Evolutionary conservation across 2,113 vertebrate genomes (phyloP), one percentile per base, ranked within the genome.

Genomic region (Cyprinodon variegatus): DNA sequence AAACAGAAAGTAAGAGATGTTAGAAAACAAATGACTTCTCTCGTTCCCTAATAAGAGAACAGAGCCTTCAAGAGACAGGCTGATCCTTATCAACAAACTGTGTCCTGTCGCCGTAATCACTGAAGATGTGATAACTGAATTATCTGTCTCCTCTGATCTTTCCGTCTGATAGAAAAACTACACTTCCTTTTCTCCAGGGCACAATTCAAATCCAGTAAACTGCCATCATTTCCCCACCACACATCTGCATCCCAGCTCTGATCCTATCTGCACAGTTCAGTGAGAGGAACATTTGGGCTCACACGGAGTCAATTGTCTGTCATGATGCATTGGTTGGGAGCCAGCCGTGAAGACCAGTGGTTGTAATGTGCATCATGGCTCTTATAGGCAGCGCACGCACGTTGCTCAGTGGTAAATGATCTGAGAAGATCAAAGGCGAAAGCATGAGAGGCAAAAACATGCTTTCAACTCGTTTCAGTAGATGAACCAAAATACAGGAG

Each of bases 101-200:
- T 81, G 65, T 91, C 91, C 90, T 90, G 89, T 79, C 83, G 60
- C 70, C 53, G 68, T 91, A 90, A 94, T 92, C 85, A 88, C 81
- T n/a, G 75, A 82, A 75, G 89, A 92, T 91, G 92, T 89, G 92
- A 94, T 92, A 92, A 93, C 81, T 83, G 83, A 90, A 94, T 93
- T 92, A 94, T 92, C 90, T 80, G 53, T 90, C 83, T 91, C 82
- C 91, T 91, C 91, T 91, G 89, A 94, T 93, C 89, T 88, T 85
- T 82, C 81, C 80, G 79, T 86, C 86, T 85, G 90, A 94, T 93
- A 86, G 77, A 73, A 86, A 91, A 86, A 84, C 79, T 68, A 68
- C 87, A 93, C 90, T 93, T 93, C 93, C 87, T 77, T 57, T 86
- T 92, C 90, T 92, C 83, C 79, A 17, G 91, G 90, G 90, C 89